A percentile compares a stretch with the other conserved stretches of the same genome.
Conservation (phyloP, 2,113 vertebrate species). For the Hoplias malabaricus region DNA sequence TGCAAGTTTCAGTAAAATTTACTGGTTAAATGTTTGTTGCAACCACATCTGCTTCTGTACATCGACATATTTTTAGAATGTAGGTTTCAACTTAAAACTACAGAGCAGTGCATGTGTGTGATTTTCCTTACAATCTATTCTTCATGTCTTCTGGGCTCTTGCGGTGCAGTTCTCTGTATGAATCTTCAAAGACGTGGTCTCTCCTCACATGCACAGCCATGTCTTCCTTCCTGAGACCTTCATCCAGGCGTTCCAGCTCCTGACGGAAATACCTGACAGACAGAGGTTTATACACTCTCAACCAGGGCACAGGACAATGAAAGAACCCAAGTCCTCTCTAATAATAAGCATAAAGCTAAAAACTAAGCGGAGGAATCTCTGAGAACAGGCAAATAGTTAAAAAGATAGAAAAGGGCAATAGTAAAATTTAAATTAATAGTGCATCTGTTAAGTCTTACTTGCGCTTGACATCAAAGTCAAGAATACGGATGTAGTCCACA, state of each 20-base stretch:
- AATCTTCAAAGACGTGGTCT: constrained; percentile 95
- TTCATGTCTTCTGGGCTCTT: constrained; percentile 98
- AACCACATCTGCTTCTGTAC: too few species aligned
- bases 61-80: too few species aligned
- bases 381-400: background rate
- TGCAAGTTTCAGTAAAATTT: too few species aligned
- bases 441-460: constrained; percentile 74
- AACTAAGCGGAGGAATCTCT: background rate
- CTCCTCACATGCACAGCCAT: constrained; percentile 93
- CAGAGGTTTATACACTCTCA: background rate
- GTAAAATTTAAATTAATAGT: background rate
- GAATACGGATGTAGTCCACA: constrained; percentile 93
- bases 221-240: constrained; percentile 91
- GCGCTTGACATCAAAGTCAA: constrained; percentile 94
- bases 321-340: background rate
- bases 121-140: constrained; percentile 91
- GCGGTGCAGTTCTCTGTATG: constrained; percentile 90
- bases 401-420: background rate
- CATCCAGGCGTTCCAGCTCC: constrained; percentile 89
- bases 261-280: constrained; percentile 87
- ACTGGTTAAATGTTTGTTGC: too few species aligned
- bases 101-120: background rate
- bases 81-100: too few species aligned
- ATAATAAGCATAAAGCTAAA: background rate
- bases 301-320: background rate